Evolutionary conservation across 1,140 invertebrate species (phyloP), one percentile per base, ranked within the genome.

Genomic region (Calycopis cecrops): DNA sequence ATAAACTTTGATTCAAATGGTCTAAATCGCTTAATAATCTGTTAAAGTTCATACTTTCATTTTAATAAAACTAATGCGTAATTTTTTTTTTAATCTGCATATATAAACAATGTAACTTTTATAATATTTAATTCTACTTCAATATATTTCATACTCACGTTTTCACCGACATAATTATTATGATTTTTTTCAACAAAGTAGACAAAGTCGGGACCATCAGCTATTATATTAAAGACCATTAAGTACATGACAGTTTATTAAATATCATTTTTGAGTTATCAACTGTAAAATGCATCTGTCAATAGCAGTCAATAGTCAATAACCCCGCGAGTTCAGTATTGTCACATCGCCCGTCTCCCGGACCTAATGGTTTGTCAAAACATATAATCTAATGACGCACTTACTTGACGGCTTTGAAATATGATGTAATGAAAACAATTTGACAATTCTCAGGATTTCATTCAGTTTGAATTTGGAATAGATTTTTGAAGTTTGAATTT

Each of bases 291-390:
- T 80, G 61, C 63, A 65, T 60, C 59, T 73, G 73, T 80, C 74
- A 69, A 75, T 77, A 62, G 35, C 71, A 72, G 47, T 77, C 76
- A 65, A 73, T 71, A 35, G 69, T 78, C 73, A 69, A 73, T 76
- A 61, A n/a, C n/a, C n/a, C n/a, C n/a, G 40, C 69, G 71, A 59
- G 65, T 69, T 67, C 65, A 63, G 35, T 67, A 65, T 57, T 78
- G 73, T 76, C 72, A 73, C 71, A 69, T n/a, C n/a, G n/a, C 51
- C 44, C 59, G 71, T 71, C 67, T 60, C 64, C 59, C 50, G 61
- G 62, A 68, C 63, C 61, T 80, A 85, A 85, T 85, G 79, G 78
- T 75, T 64, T 85, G 82, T 83, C 82, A 81, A 79, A 85, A 83
- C 75, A 85, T 79, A 79, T 81, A 75, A 71, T 71, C 62, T 65